Conservation (phyloP, 2,797 vertebrate genomes). For the Sebastes umbrosus region DNA sequence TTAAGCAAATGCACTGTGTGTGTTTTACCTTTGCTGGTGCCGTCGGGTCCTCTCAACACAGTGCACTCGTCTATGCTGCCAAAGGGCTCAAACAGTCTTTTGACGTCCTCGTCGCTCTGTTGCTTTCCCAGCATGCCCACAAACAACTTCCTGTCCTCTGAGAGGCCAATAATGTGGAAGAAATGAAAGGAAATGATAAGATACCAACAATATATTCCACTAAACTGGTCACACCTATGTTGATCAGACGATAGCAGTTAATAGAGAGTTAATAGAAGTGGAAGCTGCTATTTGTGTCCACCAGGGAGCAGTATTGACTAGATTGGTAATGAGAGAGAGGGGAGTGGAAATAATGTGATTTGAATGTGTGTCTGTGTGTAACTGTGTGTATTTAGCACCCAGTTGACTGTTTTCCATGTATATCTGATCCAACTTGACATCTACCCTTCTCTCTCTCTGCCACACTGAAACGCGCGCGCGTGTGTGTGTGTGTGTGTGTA, state of each 20-base stretch:
- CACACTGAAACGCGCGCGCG: not conserved
- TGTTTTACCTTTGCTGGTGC: conserved; percentile 91
- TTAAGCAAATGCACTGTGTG: not conserved
- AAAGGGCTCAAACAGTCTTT: conserved; percentile 92
- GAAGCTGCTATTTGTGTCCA: conserved; percentile 52
- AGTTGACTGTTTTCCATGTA: conserved; percentile 29
- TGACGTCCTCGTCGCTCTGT: conserved; percentile 92
- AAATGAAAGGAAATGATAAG: not conserved
- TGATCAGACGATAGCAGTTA: not conserved
- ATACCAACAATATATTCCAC: not conserved
- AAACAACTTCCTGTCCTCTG: conserved; percentile 94
- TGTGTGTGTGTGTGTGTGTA: not conserved
- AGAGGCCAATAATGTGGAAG: conserved; percentile 23
- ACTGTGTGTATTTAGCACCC: conserved; percentile 13
- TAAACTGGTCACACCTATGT: not conserved
- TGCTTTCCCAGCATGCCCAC: conserved; percentile 96
- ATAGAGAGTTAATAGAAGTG: not conserved
- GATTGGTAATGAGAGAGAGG: not conserved
- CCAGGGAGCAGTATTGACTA: conserved; percentile 70
- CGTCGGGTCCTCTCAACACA: conserved; percentile 91
- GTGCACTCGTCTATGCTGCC: conserved; percentile 95
- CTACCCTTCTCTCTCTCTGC: not conserved
- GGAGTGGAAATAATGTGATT: not conserved
- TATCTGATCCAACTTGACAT: conserved; percentile 37
- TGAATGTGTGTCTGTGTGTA: conserved; percentile 5